Conservation (phyloP, 2,797 vertebrate genomes). For the Trichosurus vulpecula region DNA sequence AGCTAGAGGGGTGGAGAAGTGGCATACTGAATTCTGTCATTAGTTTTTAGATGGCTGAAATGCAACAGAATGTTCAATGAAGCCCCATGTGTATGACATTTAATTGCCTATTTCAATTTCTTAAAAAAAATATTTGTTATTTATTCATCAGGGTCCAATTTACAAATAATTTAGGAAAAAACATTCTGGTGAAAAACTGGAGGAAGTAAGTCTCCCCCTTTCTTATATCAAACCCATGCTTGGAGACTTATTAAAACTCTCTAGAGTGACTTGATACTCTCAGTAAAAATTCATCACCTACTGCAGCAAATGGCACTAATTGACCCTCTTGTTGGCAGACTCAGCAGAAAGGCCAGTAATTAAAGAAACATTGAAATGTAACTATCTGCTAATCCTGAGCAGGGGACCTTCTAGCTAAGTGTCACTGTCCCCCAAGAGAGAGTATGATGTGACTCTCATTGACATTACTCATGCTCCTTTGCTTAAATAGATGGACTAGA, state of each 20-base stretch:
- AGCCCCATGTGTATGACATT: not conserved
- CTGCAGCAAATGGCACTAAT: not conserved
- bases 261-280: not conserved
- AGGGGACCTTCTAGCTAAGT: not conserved
- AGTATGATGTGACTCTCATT: not conserved
- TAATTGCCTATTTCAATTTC: not conserved
- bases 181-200: not conserved
- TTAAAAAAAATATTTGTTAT: slow-evolving; percentile 14
- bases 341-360: slow-evolving; percentile 4
- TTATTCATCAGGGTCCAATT: not conserved
- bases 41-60: not conserved
- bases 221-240: not conserved
- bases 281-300: slow-evolving; percentile 17
- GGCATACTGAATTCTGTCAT: not conserved
- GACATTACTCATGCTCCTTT: not conserved
- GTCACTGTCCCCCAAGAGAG: not conserved
- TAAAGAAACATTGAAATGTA: slow-evolving; percentile 6
- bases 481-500: slow-evolving; percentile 7
- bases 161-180: not conserved
- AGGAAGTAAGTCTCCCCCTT: not conserved
- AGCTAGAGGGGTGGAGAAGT: not conserved
- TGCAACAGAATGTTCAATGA: not conserved
- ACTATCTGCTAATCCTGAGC: not conserved
- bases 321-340: not conserved
- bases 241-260: not conserved